Evolutionary conservation across 2,113 vertebrate genomes (phyloP).

Genomic region (Toxotes jaculatrix): DNA sequence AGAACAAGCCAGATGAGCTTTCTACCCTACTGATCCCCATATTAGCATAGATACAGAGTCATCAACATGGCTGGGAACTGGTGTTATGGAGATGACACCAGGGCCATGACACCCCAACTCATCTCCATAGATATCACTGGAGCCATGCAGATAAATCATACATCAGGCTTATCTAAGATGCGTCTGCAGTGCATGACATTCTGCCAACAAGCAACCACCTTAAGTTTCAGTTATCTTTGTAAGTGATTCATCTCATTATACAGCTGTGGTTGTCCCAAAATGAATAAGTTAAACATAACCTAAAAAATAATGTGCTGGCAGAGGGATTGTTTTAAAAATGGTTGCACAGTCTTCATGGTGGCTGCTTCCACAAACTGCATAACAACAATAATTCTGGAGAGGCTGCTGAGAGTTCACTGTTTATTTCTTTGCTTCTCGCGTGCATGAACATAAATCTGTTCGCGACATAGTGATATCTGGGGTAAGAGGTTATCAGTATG

Average conservation of each 20-base stretch:
- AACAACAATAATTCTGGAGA: conserved; percentile 14
- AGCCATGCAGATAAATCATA: conserved; percentile 66
- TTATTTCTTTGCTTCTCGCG: conserved; percentile 3
- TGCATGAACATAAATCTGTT: conserved; percentile 50
- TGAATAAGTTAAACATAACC: conserved; percentile 26
- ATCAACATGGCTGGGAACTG: conserved; percentile 67
- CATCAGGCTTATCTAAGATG: conserved; percentile 70
- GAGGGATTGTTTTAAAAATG: conserved; percentile 39
- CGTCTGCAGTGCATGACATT: conserved; percentile 62
- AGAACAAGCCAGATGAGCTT: conserved; percentile 67
- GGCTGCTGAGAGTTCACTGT: conserved; percentile 9
- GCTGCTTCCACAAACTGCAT: conserved; percentile 18
- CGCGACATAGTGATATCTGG: conserved; percentile 49
- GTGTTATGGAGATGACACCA: no score
- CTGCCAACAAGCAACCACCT: conserved; percentile 67
- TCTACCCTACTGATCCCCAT: conserved; percentile 71
- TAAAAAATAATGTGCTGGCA: conserved; percentile 26
- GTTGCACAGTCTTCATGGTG: neutral
- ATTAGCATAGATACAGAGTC: conserved; percentile 85
- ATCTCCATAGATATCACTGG: conserved; percentile 82
- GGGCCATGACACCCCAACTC: conserved; percentile 60
- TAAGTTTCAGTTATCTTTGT: conserved; percentile 66
- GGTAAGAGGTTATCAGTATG: conserved; percentile 64
- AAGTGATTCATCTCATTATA: conserved; percentile 58
- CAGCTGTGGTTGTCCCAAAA: conserved; percentile 53